phyloP scores from a whole-genome alignment of 2,113 vertebrate genomes.

The Crocuta crocuta region DNA sequence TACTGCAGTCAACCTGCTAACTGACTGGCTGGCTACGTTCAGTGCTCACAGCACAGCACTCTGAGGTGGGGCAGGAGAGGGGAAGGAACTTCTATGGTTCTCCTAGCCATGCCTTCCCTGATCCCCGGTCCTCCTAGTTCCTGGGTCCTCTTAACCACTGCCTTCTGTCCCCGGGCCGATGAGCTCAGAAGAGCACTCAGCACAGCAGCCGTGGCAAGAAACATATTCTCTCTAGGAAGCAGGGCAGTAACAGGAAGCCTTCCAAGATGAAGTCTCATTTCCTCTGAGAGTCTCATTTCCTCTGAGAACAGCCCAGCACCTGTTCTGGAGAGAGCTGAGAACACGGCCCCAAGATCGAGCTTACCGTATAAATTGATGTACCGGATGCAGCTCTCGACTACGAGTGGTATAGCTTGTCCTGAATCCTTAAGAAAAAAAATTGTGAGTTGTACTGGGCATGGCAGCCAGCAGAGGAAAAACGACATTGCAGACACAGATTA shows the following conservation, averaged over 20 bases:
- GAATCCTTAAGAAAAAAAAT: slow-evolving; percentile 89
- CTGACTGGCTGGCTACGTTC: neutral
- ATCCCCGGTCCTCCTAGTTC: neutral
- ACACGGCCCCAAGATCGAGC: slow-evolving; percentile 11
- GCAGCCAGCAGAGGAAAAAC: neutral
- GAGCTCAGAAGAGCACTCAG: neutral
- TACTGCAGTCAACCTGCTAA: neutral
- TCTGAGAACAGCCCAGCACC: neutral
- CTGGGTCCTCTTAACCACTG: neutral
- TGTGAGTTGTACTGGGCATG: slow-evolving; percentile 31
- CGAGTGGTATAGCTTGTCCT: slow-evolving; percentile 96
- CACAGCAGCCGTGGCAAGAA: neutral
- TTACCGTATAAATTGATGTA: slow-evolving; percentile 99
- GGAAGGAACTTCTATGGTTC: neutral
- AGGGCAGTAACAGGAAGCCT: neutral
- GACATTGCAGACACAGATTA: slow-evolving; percentile 55
- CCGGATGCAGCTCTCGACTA: slow-evolving; percentile 97
- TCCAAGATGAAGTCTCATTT: neutral
- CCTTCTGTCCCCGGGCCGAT: neutral
- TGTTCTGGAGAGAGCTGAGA: neutral
- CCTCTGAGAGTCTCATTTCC: neutral
- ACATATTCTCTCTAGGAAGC: neutral
- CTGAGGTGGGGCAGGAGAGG: neutral
- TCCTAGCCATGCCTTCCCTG: neutral
- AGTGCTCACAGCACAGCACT: neutral